Base-by-base conservation (phyloP, 2,113 vertebrate genomes). In the Lepus americanus region DNA sequence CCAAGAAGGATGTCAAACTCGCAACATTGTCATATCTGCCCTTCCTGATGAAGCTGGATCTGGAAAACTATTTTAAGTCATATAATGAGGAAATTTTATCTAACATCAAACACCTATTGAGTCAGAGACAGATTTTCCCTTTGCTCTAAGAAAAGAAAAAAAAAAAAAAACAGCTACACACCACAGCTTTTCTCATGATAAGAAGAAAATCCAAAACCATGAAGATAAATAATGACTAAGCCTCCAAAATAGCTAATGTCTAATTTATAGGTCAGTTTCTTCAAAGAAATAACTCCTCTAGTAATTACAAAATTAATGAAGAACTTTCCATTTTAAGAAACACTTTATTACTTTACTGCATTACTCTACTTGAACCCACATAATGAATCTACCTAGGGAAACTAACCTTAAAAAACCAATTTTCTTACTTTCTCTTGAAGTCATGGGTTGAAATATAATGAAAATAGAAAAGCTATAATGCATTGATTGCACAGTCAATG, bases 201-300 rank as follows among this genome's bases (percentile, higher is more conserved):
- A 77, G n/a, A 63, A 39, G 9, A 78, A 78, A 70, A n/a, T 44
- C 51, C 36, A 87, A 91, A 91, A 59, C 20, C 29, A 77, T 55
- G 29, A 94, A 55, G 31, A 78, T 77, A 90, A 87, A 90, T 94
- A 80, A 90, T 77, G n/a, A 87, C 77, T 64, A 78, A 72, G 16
- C 27, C 55, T 78, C 14, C n/a, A 39, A 88, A 93, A 82, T 31
- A 90, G 6, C 36, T 70, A 53, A 69, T 49, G 25, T 44, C 6
- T 72, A 51, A 87, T 25, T 55, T 86, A 66, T 36, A 73, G 86
- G 51, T 76, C 53, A 90, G 20, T 6, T 44, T 94, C 51, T 95
- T 91, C 27, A 87, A 77, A 83, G 27, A 77, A 77, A 66, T 77
- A 64, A n/a, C 20, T 49, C 9, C 31, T 91, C 20, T 39, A 36